Evolutionary conservation across 30 jellyfish, hydroid and myxozoan species (phyloP).

Genomic region (Aurelia aurita): DNA sequence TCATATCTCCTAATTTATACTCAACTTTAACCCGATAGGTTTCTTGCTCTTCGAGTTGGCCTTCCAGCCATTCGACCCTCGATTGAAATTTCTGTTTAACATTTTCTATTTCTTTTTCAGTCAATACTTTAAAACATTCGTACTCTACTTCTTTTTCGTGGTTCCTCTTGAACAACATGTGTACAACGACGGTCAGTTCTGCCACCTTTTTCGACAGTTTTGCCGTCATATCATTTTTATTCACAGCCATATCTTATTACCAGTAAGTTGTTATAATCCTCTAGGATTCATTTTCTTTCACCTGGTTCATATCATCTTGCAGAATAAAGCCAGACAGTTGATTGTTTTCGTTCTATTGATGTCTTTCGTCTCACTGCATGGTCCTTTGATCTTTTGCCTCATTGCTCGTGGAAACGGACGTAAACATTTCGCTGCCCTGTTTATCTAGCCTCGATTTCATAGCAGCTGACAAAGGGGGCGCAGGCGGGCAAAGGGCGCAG

Average conservation of each 20-base stretch:
- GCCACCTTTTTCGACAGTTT: constrained; percentile 74
- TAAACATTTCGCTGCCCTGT: too few relatives aligned
- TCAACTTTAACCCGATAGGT: constrained; percentile 60
- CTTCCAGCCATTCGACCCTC: constrained; percentile 59
- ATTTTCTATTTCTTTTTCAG: constrained; percentile 37
- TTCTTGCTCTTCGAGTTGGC: constrained; percentile 61
- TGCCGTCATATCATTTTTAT: background rate
- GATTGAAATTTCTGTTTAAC: background rate
- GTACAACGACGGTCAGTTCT: constrained; percentile 74
- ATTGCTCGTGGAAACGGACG: too few relatives aligned
- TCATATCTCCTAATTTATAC: constrained; percentile 43
- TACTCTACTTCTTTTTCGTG: constrained; percentile 77
- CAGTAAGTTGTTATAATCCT: too few relatives aligned
- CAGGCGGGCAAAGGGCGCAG: too few relatives aligned
- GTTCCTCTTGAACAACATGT: constrained; percentile 70
- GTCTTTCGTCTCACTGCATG: too few relatives aligned
- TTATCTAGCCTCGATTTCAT: too few relatives aligned
- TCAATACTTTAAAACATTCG: constrained; percentile 28
- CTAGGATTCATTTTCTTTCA: too few relatives aligned
- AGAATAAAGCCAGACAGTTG: background rate
- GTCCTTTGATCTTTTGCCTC: too few relatives aligned
- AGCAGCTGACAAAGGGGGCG: too few relatives aligned
- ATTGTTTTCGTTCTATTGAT: background rate
- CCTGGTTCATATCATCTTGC: too few relatives aligned
- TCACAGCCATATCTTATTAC: too few relatives aligned